Evolutionary conservation across 2,113 vertebrate species (phyloP).

Genomic region (Ascaphus truei): DNA sequence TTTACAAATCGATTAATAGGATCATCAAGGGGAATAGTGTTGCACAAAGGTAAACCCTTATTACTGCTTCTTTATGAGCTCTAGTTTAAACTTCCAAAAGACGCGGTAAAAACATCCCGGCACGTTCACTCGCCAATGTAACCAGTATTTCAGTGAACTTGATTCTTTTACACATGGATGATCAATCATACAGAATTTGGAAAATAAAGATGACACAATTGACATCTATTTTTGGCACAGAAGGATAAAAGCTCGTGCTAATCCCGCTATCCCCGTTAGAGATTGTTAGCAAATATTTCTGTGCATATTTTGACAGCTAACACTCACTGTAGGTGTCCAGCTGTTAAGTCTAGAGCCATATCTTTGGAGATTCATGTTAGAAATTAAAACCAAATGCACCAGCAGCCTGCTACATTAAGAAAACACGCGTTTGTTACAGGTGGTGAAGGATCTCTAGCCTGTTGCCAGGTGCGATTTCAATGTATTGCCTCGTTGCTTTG

Average conservation of each 20-base stretch:
- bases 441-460: neutral
- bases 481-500: neutral
- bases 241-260: constrained; percentile 44
- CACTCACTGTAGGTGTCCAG: constrained; percentile 38
- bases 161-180: constrained; percentile 40
- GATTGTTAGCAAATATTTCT: constrained; percentile 40
- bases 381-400: neutral
- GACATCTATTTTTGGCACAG: constrained; percentile 39
- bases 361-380: constrained; percentile 33
- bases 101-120: neutral
- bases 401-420: constrained; percentile 7
- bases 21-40: too few relatives aligned
- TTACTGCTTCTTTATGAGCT: too few relatives aligned
- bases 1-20: too few relatives aligned
- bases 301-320: too few relatives aligned
- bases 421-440: constrained; percentile 6
- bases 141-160: neutral
- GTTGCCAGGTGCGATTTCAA: constrained; percentile 5
- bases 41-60: too few relatives aligned
- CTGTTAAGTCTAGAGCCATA: constrained; percentile 4
- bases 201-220: constrained; percentile 3
- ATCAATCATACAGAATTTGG: constrained; percentile 37
- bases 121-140: neutral
- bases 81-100: too few relatives aligned
- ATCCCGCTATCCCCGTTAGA: constrained; percentile 53